Percentiles rank a stretch among this genome's conserved stretches.
Evolutionary conservation across 2,113 vertebrate species (phyloP).

Genomic region (Hemiscyllium ocellatum): DNA sequence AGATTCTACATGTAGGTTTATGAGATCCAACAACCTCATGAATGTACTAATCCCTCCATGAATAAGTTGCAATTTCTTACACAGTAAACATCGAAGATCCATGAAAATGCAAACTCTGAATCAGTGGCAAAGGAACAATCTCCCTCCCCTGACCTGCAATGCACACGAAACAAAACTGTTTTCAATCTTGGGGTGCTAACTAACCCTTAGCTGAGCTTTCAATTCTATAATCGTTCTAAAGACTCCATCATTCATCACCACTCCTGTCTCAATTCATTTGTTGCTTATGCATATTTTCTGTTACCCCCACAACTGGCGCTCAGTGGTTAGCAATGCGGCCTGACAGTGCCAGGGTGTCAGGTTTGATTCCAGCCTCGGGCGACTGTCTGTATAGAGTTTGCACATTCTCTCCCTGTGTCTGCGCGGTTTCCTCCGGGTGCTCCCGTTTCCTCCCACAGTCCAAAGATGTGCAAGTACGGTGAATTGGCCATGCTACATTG

Average conservation of each 20-base stretch:
- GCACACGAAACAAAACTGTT: background rate
- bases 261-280: background rate
- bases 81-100: background rate
- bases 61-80: background rate
- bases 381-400: no score
- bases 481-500: no score
- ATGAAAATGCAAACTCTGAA: no score
- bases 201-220: background rate
- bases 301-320: background rate
- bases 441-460: no score
- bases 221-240: background rate
- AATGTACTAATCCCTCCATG: background rate
- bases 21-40: background rate
- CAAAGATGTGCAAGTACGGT: no score
- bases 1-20: background rate
- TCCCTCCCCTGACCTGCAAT: background rate
- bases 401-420: no score
- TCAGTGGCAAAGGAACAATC: background rate
- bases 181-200: background rate
- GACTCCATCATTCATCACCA: background rate
- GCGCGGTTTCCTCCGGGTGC: no score
- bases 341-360: no score
- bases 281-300: background rate
- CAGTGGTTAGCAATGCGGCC: no score
- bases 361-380: no score